Conservation (phyloP, 2,888 invertebrate genomes). For the Epistrophe grossulariae region DNA sequence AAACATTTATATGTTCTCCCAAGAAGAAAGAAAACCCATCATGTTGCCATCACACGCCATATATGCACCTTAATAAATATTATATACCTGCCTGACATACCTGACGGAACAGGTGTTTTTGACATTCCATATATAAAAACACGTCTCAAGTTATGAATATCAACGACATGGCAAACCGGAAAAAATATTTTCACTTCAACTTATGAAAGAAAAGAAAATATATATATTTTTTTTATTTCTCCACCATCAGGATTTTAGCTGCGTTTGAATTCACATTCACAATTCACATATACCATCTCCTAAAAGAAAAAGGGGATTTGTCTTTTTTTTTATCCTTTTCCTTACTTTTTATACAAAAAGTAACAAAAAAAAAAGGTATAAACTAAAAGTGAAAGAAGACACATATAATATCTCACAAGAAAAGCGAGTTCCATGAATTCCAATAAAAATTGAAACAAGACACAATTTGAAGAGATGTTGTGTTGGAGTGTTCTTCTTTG, state of each 20-base stretch:
- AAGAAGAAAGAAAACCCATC: not conserved
- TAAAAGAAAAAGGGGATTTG: not conserved
- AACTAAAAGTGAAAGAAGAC: slow-evolving; percentile 12
- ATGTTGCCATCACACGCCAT: not conserved
- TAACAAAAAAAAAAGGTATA: not conserved
- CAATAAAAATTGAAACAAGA: slow-evolving; percentile 31
- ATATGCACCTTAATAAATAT: not conserved
- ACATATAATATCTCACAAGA: slow-evolving; percentile 1
- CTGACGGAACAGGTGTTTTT: slow-evolving; percentile 39
- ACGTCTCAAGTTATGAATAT: slow-evolving; percentile 36
- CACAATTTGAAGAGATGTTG: not conserved
- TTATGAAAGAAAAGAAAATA: not conserved
- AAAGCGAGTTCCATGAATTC: slow-evolving; percentile 11
- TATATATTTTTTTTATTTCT: not conserved
- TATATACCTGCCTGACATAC: not conserved
- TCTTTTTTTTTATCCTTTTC: slow-evolving; percentile 6
- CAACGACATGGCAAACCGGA: slow-evolving; percentile 14
- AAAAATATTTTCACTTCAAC: not conserved
- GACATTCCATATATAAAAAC: slow-evolving; percentile 34
- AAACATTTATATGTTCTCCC: slow-evolving; percentile 18
- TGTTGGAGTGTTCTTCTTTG: too few relatives aligned
- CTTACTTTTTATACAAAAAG: not conserved
- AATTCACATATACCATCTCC: not conserved
- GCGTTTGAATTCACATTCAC: not conserved
- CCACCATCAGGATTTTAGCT: not conserved